phyloP scores from a whole-genome alignment of 2,888 invertebrate species.

The Cynaeus angustus region DNA sequence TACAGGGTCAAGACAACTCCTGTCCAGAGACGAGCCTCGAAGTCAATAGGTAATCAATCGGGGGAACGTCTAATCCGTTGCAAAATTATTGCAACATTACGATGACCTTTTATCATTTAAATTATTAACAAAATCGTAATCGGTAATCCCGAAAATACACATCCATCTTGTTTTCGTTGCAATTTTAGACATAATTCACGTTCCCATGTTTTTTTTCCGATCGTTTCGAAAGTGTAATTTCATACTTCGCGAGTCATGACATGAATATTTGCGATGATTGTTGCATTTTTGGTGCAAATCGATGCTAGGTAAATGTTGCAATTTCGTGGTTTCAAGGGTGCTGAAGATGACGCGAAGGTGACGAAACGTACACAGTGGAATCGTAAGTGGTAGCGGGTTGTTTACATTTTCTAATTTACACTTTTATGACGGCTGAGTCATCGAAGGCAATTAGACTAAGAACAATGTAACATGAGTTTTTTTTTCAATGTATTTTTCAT shows the following conservation, averaged over 20 bases:
- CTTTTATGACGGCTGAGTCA: not conserved
- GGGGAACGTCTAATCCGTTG: not conserved
- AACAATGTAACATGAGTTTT: no score
- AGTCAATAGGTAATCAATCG: not conserved
- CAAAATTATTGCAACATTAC: not conserved
- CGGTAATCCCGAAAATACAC: not conserved
- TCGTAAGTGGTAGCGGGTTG: no score
- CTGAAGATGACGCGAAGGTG: no score
- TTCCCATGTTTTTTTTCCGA: not conserved
- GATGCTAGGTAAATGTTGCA: not conserved
- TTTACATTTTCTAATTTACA: not conserved
- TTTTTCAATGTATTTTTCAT: no score
- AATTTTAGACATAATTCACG: not conserved
- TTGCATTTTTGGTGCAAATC: not conserved
- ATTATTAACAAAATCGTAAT: not conserved
- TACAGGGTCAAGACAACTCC: no score
- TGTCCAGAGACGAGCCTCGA: not conserved
- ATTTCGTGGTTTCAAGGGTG: not conserved
- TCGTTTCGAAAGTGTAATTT: not conserved
- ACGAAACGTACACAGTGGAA: no score
- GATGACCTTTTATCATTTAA: not conserved
- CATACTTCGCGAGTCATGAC: constrained; percentile 1
- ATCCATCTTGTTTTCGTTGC: constrained; percentile 2
- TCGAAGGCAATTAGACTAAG: not conserved
- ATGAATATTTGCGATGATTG: not conserved